Percentiles rank a stretch among this genome's conserved stretches.
Conservation (phyloP, 92 coral and sea anemone species). For the Epizoanthus rinbou region DNA sequence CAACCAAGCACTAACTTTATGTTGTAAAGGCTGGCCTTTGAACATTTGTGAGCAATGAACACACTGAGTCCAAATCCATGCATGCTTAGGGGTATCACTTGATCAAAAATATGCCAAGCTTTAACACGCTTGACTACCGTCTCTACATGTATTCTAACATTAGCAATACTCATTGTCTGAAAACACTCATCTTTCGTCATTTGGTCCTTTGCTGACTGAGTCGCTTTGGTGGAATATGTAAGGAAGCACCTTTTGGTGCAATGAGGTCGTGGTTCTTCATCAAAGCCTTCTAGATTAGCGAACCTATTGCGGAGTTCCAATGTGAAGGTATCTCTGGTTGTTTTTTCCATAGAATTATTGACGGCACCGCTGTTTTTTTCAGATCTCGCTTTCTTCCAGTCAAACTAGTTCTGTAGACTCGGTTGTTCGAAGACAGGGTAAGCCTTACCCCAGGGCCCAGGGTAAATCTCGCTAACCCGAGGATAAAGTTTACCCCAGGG, state of each 20-base stretch:
- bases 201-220: conserved; percentile 43
- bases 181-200: conserved; percentile 54
- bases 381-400: no score
- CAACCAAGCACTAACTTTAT: background rate
- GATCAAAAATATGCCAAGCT: conserved; percentile 61
- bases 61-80: conserved; percentile 58
- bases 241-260: conserved; percentile 20
- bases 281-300: conserved; percentile 8
- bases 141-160: conserved; percentile 47
- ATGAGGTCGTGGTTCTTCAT: conserved; percentile 25
- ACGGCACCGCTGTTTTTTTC: no score
- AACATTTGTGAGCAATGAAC: conserved; percentile 46
- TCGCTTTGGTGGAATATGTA: conserved; percentile 38
- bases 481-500: no score
- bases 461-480: no score
- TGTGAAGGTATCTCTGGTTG: no score
- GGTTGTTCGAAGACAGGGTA: no score
- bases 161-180: conserved; percentile 56
- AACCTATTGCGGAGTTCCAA: no score
- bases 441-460: no score
- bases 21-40: conserved; percentile 48
- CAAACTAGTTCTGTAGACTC: no score
- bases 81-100: conserved; percentile 48
- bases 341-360: no score
- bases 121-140: conserved; percentile 52